phyloP scores from a whole-genome alignment of 1,140 invertebrate species.

The Lordiphosa mommai region DNA sequence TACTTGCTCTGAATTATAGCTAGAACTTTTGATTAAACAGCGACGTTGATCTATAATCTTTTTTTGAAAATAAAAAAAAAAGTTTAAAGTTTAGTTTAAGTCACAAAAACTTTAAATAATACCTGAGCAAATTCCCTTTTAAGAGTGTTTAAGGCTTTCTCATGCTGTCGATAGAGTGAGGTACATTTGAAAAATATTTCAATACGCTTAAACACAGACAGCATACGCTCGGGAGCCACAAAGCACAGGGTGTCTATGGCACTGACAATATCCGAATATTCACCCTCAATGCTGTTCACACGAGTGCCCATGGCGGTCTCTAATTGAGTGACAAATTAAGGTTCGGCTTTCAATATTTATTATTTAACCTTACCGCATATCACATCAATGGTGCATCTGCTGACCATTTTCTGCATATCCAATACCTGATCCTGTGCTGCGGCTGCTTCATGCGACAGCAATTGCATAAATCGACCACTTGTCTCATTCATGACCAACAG shows the following conservation, averaged over 20 bases:
- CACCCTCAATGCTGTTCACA: constrained; percentile 50
- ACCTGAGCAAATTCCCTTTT: constrained; percentile 19
- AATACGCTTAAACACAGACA: constrained; percentile 28
- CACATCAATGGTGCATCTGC: constrained; percentile 40
- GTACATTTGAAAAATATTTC: constrained; percentile 26
- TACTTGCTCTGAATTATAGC: background rate
- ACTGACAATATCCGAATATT: constrained; percentile 26
- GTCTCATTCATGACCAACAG: constrained; percentile 86
- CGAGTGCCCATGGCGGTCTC: constrained; percentile 54
- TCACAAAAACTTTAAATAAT: too few relatives aligned
- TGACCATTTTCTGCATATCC: constrained; percentile 37
- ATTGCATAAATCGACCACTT: constrained; percentile 82
- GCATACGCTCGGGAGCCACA: constrained; percentile 20
- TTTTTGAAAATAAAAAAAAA: too few relatives aligned
- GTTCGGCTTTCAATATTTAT: background rate
- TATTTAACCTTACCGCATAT: constrained; percentile 36
- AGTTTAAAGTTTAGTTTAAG: too few relatives aligned
- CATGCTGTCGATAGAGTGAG: constrained; percentile 9
- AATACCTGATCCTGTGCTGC: constrained; percentile 11
- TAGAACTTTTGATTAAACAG: constrained; percentile 2
- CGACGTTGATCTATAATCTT: constrained; percentile 34
- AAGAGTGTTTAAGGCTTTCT: constrained; percentile 18
- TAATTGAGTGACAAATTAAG: background rate
- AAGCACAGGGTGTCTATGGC: constrained; percentile 34
- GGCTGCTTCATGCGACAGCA: constrained; percentile 46